phyloP scores from a whole-genome alignment of 2,113 vertebrate genomes.

The Xiphophorus couchianus region DNA sequence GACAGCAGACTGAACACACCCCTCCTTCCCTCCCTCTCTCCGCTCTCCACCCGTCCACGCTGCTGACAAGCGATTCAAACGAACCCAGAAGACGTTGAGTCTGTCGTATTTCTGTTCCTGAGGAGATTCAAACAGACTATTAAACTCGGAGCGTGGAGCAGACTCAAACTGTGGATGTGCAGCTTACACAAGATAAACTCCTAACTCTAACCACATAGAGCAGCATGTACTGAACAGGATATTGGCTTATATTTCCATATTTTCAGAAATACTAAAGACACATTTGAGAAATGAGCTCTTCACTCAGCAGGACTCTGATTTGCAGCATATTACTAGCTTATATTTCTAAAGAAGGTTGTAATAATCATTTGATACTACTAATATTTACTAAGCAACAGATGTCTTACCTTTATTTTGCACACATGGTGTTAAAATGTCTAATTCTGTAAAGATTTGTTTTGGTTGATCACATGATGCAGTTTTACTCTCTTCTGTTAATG shows the following conservation, averaged over 20 bases:
- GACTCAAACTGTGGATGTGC: too few relatives aligned
- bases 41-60: neutral
- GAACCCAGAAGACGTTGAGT: neutral
- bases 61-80: slow-evolving; percentile 1
- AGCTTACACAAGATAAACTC: too few relatives aligned
- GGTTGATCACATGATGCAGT: slow-evolving; percentile 12
- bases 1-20: slow-evolving; percentile 13
- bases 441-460: slow-evolving; percentile 43
- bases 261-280: slow-evolving; percentile 61
- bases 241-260: slow-evolving; percentile 62
- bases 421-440: slow-evolving; percentile 35
- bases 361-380: slow-evolving; percentile 67
- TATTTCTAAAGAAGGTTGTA: slow-evolving; percentile 39
- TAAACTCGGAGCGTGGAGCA: neutral
- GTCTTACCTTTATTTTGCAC: slow-evolving; percentile 70
- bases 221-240: slow-evolving; percentile 47
- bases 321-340: slow-evolving; percentile 34
- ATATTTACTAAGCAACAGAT: slow-evolving; percentile 66
- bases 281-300: slow-evolving; percentile 43
- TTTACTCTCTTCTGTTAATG: slow-evolving; percentile 34
- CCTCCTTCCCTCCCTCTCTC: neutral
- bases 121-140: slow-evolving; percentile 4
- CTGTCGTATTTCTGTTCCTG: slow-evolving; percentile 18
- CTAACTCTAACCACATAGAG: too few relatives aligned
- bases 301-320: slow-evolving; percentile 32